Conservation (phyloP, 1,140 invertebrate genomes). For the Drosophila mojavensis region DNA sequence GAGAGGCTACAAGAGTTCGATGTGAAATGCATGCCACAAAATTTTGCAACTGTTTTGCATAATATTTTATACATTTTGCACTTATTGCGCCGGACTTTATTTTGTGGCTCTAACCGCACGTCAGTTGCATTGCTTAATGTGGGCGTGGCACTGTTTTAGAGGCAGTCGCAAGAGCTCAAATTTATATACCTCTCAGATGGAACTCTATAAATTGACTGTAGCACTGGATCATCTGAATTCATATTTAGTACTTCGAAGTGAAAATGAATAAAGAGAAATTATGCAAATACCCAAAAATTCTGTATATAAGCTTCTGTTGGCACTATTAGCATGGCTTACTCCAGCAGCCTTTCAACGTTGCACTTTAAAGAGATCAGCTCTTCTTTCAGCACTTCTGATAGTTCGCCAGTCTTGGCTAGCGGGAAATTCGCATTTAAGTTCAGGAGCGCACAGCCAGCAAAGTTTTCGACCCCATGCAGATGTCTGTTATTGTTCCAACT, state of each 20-base stretch:
- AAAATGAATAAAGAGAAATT: too few relatives aligned
- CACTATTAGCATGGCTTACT: background rate
- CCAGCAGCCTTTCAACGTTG: background rate
- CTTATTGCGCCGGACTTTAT: slow-evolving; percentile 33
- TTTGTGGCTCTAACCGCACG: slow-evolving; percentile 8
- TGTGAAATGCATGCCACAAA: slow-evolving; percentile 42
- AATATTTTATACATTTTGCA: slow-evolving; percentile 46
- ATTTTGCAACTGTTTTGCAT: slow-evolving; percentile 25
- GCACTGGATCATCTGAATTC: too few relatives aligned
- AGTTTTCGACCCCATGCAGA: slow-evolving; percentile 17
- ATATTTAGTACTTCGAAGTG: too few relatives aligned
- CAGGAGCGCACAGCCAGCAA: slow-evolving; percentile 1
- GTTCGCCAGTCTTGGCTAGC: background rate
- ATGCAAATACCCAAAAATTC: too few relatives aligned
- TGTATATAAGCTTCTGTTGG: too few relatives aligned
- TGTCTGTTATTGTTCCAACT: slow-evolving; percentile 24
- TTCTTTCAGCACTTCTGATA: background rate
- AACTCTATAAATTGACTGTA: too few relatives aligned
- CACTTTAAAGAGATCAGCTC: background rate
- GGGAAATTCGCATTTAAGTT: slow-evolving; percentile 14
- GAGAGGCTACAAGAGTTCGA: slow-evolving; percentile 1
- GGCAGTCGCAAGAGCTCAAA: background rate
- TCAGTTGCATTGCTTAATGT: background rate
- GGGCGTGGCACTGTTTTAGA: background rate
- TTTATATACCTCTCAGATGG: background rate